phyloP scores from a whole-genome alignment of 2,113 vertebrate species.

The Engraulis encrasicolus region DNA sequence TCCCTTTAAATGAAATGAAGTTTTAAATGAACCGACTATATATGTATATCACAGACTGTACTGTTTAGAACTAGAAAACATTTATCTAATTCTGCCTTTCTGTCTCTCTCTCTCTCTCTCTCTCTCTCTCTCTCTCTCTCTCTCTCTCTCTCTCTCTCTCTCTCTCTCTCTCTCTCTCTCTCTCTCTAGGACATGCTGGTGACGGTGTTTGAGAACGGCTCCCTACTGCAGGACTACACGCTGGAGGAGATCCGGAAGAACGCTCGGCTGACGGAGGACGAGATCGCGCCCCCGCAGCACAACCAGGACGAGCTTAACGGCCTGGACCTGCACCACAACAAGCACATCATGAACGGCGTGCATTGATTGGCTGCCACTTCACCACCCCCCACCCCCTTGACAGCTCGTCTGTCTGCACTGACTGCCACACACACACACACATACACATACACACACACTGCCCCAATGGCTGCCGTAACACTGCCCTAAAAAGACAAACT shows the following conservation, averaged over 20 bases:
- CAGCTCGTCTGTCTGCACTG: not conserved
- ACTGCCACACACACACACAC: no score
- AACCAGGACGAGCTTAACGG: slow-evolving; percentile 55
- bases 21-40: no score
- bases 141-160: not conserved
- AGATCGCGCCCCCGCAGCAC: slow-evolving; percentile 54
- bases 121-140: no score
- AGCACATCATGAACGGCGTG: slow-evolving; percentile 69
- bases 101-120: no score
- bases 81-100: no score
- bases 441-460: no score
- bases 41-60: no score
- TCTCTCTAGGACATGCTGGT: slow-evolving; percentile 71
- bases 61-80: no score
- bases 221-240: slow-evolving; percentile 70
- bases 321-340: slow-evolving; percentile 60
- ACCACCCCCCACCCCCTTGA: not conserved
- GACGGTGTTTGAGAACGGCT: slow-evolving; percentile 75
- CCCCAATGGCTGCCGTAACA: not conserved
- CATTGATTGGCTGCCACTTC: slow-evolving; percentile 52
- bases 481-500: not conserved
- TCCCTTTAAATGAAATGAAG: no score
- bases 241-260: slow-evolving; percentile 78
- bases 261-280: slow-evolving; percentile 67
- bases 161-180: not conserved